These are phyloP conservation scores for Tiliacea aurago DNA, from an alignment of 2,888 invertebrate genomes.

Conservation along the genomic window DNA sequence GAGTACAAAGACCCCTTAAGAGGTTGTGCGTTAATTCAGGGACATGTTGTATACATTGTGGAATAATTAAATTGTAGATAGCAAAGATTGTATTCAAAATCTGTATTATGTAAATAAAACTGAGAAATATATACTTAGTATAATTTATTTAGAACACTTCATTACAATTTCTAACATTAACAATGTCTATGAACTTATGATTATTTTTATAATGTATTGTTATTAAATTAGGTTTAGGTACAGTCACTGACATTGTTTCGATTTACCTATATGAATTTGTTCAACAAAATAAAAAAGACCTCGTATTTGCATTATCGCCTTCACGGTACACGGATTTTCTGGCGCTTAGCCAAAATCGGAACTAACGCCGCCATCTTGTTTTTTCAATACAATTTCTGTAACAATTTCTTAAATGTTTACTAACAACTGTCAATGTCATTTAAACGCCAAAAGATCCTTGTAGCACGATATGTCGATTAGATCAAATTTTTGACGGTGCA, in stretches of 20 bases:
- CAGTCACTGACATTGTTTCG: background rate
- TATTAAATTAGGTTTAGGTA: background rate
- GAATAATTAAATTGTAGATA: too few species aligned
- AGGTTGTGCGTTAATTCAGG: too few species aligned
- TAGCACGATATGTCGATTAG: background rate
- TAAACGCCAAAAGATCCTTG: too few species aligned
- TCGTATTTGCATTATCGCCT: background rate
- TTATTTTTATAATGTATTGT: background rate
- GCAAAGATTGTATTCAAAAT: too few species aligned
- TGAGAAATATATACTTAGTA: background rate
- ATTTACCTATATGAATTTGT: background rate
- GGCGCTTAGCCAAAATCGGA: too few species aligned
- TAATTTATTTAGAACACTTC: background rate
- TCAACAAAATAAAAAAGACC: background rate
- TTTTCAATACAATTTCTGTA: too few species aligned
- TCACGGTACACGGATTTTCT: too few species aligned
- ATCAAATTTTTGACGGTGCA: background rate
- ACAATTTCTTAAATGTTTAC: too few species aligned
- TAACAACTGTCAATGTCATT: too few species aligned
- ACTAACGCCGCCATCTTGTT: too few species aligned
- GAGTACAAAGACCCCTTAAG: too few species aligned
- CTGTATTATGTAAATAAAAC: slow-evolving; percentile 18
- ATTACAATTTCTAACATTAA: slow-evolving; percentile 1
- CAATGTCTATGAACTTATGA: background rate
- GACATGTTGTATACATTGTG: too few species aligned